Percentiles rank a stretch among this genome's conserved stretches.
Conservation (phyloP, 2,113 vertebrate species). For the Potamarius usumacintae region DNA sequence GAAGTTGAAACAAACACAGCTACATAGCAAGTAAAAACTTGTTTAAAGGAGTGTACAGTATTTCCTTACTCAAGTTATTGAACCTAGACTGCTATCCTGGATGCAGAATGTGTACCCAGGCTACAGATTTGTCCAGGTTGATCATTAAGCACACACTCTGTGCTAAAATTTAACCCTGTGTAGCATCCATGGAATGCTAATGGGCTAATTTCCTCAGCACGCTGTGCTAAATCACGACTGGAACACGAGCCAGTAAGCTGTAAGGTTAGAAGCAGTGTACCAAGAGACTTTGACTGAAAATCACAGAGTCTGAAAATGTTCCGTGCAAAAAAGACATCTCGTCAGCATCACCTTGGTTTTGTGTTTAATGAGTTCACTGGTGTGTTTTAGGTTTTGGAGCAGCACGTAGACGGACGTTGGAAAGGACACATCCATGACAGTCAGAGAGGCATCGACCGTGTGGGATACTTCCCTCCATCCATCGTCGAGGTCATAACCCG, state of each 20-base stretch:
- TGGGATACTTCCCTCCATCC: slow-evolving; percentile 93
- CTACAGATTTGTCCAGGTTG: not conserved
- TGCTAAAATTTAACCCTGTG: slow-evolving; percentile 15
- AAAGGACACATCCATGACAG: slow-evolving; percentile 92
- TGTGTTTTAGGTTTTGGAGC: slow-evolving; percentile 84
- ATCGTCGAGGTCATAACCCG: slow-evolving; percentile 95
- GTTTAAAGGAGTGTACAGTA: not conserved
- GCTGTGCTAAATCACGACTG: slow-evolving; percentile 40
- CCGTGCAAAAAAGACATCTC: not conserved
- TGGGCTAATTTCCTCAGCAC: slow-evolving; percentile 32
- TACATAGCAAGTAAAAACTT: not conserved
- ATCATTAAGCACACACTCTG: not conserved
- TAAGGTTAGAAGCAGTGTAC: slow-evolving; percentile 26
- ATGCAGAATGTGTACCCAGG: not conserved
- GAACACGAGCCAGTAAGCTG: slow-evolving; percentile 15
- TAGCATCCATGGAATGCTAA: slow-evolving; percentile 43
- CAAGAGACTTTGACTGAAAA: not conserved
- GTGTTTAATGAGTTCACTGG: not conserved
- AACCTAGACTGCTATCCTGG: not conserved
- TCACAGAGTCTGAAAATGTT: slow-evolving; percentile 11
- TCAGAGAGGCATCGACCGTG: slow-evolving; percentile 87
- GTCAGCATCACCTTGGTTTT: not conserved
- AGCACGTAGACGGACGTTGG: slow-evolving; percentile 91
- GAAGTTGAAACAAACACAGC: not conserved
- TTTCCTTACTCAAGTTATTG: not conserved